Evolutionary conservation across 2,797 vertebrate species (phyloP).

Genomic region (Luscinia luscinia): DNA sequence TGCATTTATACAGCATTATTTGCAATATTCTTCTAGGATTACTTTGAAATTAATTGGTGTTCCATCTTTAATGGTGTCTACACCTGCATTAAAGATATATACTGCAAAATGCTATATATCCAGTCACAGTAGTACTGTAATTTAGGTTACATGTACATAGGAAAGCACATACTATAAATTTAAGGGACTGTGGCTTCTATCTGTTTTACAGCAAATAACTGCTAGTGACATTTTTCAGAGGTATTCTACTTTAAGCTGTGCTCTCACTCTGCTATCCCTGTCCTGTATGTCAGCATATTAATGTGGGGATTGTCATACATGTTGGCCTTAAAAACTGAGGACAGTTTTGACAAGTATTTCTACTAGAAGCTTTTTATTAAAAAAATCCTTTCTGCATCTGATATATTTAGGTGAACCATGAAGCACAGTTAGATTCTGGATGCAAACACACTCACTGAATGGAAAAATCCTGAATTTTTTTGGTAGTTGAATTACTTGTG

Average conservation of each 20-base stretch:
- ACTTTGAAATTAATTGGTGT: conserved; percentile 63
- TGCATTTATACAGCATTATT: conserved; percentile 66
- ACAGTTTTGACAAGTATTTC: conserved; percentile 44
- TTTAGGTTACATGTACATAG: conserved; percentile 65
- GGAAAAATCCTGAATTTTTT: conserved; percentile 21
- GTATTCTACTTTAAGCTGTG: conserved; percentile 10
- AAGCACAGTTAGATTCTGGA: not conserved
- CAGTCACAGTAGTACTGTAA: conserved; percentile 54
- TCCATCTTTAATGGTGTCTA: conserved; percentile 52
- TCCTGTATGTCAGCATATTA: conserved; percentile 4
- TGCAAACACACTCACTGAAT: not conserved
- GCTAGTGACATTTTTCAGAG: conserved; percentile 28
- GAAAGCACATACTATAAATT: conserved; percentile 40
- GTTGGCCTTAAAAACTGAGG: conserved; percentile 42
- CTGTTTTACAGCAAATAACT: conserved; percentile 32
- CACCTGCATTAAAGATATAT: conserved; percentile 41
- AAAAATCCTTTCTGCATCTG: not conserved
- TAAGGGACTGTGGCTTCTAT: conserved; percentile 32
- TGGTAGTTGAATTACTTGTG: not conserved
- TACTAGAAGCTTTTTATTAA: not conserved
- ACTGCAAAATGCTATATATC: conserved; percentile 44
- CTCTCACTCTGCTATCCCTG: not conserved
- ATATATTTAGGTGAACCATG: not conserved
- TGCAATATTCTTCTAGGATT: conserved; percentile 70
- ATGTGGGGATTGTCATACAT: not conserved